Evolutionary conservation across 2,113 vertebrate species (phyloP), one percentile per base, ranked within the genome.

Genomic region (Nothocercus nigrocapillus): DNA sequence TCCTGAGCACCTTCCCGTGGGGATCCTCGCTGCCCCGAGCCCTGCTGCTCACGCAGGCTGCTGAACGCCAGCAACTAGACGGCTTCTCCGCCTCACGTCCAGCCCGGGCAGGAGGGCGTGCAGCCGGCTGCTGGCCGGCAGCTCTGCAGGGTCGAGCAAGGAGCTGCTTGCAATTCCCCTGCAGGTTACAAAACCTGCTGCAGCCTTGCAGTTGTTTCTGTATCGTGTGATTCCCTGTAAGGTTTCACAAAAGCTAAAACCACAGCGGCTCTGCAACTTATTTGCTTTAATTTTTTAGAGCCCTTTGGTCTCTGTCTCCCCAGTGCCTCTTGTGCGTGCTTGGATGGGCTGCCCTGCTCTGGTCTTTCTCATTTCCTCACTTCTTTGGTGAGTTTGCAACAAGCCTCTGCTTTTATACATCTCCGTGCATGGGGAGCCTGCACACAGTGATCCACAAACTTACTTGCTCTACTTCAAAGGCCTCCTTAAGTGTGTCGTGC

Each of bases 161-260:
- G 36, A 79, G 16, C 25, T 5, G 9, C 36, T 88, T 80, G 28
- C 66, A 61, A 47, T 76, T 91, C 18, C 14, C 16, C 15, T 66
- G 69, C 4, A 6, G 14, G 30, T 53, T 85, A 25, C 3, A 5
- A 51, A 68, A 78, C 47, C 38, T 70, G 64, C 68, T 85, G 63
- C 24, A 81, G 34, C n/a, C 0, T 0, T 11, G 21, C 9, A 30
- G 0, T 75, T 84, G 70, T 6, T 42, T 30, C 24, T 38, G 4
- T 40, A 30, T 34, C 49, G 47, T 32, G 38, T 25, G 56, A 38
- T 54, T 72, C n/a, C 72, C 42, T 38, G 28, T 51, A 42, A 88
- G 36, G 7, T 59, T 80, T 83, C 63, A 88, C 45, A 90, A 93
- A 73, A n/a, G 27, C 49, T 59, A 66, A 94, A 44, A 18, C 42